These are phyloP conservation scores for Drosophila erecta DNA, from an alignment of 1,140 invertebrate species.

Conservation along the genomic window DNA sequence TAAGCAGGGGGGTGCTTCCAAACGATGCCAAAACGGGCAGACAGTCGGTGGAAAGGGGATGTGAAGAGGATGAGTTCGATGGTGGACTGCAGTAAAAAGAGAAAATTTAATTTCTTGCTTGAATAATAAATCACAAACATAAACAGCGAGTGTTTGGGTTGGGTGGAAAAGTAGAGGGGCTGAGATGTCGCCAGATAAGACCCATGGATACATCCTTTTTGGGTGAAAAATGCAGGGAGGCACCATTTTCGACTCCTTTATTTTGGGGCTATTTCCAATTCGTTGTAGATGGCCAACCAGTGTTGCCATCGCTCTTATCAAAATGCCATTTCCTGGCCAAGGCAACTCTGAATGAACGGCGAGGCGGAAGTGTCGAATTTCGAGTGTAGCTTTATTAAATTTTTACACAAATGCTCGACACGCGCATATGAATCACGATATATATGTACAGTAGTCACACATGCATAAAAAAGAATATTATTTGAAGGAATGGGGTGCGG, in stretches of 20 bases:
- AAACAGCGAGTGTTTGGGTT: constrained; percentile 51
- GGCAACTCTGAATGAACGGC: constrained; percentile 3
- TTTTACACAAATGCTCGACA: constrained; percentile 78
- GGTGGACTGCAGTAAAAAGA: constrained; percentile 63
- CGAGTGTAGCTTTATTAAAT: constrained; percentile 80
- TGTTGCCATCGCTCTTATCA: constrained; percentile 69
- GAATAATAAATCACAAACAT: constrained; percentile 84
- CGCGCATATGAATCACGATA: constrained; percentile 78
- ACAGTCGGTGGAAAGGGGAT: constrained; percentile 11
- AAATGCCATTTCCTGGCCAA: constrained; percentile 67
- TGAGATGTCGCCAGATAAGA: constrained; percentile 72
- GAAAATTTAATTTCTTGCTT: constrained; percentile 83
- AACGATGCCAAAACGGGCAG: constrained; percentile 49
- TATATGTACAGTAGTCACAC: constrained; percentile 11
- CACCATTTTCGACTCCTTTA: constrained; percentile 2
- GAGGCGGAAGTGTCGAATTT: constrained; percentile 31
- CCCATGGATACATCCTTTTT: constrained; percentile 25
- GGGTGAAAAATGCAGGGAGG: neutral
- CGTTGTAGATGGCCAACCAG: constrained; percentile 65
- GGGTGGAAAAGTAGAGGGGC: neutral
- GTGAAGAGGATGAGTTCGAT: constrained; percentile 4
- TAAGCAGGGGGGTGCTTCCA: constrained; percentile 1
- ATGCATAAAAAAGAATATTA: neutral
- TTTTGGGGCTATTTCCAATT: constrained; percentile 64
- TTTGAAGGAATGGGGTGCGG: constrained; percentile 1